Conservation (phyloP, 2,888 invertebrate genomes). For the Ennomos erosarius region DNA sequence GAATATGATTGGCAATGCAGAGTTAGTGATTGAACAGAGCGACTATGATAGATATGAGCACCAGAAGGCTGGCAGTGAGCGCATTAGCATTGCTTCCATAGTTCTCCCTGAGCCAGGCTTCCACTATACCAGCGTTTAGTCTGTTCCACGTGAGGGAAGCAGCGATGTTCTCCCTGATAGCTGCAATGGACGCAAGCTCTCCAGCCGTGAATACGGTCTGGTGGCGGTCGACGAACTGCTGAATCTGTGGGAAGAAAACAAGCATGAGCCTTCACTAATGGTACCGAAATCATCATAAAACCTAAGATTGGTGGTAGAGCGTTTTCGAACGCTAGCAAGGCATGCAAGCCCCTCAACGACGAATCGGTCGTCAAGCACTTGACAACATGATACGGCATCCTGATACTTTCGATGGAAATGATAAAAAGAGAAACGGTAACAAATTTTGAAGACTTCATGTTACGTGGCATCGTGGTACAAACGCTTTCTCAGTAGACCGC, state of each 20-base stretch:
- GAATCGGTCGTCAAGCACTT: no score
- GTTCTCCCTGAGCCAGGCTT: constrained; percentile 62
- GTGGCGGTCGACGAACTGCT: constrained; percentile 54
- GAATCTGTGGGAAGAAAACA: constrained; percentile 51
- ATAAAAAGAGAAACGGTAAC: no score
- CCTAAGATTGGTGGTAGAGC: no score
- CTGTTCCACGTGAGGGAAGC: constrained; percentile 71
- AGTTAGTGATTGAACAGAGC: constrained; percentile 52
- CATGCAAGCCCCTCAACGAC: no score
- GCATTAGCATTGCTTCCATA: constrained; percentile 52
- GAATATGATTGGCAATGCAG: background rate
- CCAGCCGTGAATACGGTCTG: constrained; percentile 64
- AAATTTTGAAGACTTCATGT: no score
- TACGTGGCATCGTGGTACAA: no score
- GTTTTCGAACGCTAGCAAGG: no score
- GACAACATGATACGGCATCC: no score
- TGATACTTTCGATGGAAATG: no score
- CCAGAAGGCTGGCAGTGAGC: constrained; percentile 56
- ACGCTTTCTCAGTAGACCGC: no score
- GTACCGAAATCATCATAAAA: no score
- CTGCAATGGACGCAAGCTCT: constrained; percentile 63
- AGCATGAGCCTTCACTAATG: no score
- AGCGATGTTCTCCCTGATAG: constrained; percentile 69
- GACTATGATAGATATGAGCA: constrained; percentile 57
- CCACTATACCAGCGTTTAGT: constrained; percentile 55